Evolutionary conservation across 2,888 invertebrate genomes (phyloP), one percentile per base, ranked within the genome.

Genomic region (Drosophila phalerata): DNA sequence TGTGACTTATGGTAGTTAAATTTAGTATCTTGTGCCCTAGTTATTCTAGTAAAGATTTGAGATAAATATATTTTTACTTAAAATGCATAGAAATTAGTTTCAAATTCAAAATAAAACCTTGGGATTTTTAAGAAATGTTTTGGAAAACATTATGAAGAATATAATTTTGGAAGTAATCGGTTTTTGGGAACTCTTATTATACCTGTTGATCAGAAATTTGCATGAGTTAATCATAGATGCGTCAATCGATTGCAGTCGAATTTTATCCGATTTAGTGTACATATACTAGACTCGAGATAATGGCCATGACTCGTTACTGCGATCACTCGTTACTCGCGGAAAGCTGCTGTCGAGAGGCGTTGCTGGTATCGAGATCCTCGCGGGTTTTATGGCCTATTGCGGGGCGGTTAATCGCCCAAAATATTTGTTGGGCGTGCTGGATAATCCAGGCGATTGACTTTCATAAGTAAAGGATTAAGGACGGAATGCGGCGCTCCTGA

Each of bases 391-490:
- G 73, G 40, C 55, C 47, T 56, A 49, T 73, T 69, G 73, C 73
- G 85, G 83, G 85, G 73, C 79, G 74, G 83, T 67, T 85, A 85
- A 85, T 85, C 86, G 87, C 84, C 79, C 88, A 89, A 83, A 82
- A 88, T 83, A 86, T 88, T 86, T 88, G 85, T 30, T 70, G 82
- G 89, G 87, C 89, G 85, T 89, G 77, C 68, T 87, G 80, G 82
- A 47, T 89, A 89, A 85, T 85, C 89, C 87, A 43, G 45, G 57
- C 71, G 90, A 90, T 90, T 90, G 86, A 90, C 90, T 88, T 88
- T 81, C 64, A 77, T 89, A 88, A 89, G 90, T 77, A 88, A 86
- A 85, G 85, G 85, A 79, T 84, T 86, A 43, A 51, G 28, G 25
- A 10, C 25, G 38, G 48, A 45, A 47, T 37, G 38, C 63, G 69